Evolutionary conservation across 2,797 vertebrate genomes (phyloP).

Genomic region (Rhinatrema bivittatum): DNA sequence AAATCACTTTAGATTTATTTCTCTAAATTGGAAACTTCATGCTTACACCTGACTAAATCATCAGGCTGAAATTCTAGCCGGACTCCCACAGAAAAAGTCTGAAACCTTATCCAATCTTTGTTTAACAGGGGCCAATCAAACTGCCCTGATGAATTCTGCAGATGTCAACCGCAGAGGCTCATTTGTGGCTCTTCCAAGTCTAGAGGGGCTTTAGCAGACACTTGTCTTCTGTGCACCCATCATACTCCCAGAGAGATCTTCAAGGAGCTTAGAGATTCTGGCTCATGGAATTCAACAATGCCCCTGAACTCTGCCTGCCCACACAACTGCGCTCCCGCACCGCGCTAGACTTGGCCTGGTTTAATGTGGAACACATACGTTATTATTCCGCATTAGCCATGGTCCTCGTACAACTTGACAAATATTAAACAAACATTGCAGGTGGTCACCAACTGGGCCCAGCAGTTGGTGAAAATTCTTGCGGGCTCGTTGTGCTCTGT

Average conservation of each 20-base stretch:
- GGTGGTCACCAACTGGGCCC: constrained; percentile 36
- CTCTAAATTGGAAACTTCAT: constrained; percentile 99
- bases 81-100: constrained; percentile 88
- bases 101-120: constrained; percentile 95
- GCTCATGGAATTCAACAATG: not conserved
- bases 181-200: constrained; percentile 54
- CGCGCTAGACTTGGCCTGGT: not conserved
- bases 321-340: constrained; percentile 8
- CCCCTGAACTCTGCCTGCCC: too few relatives aligned
- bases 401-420: constrained; percentile 57
- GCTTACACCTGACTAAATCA: constrained; percentile 99
- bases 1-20: constrained; percentile 99
- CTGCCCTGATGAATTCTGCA: constrained; percentile 90
- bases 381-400: constrained; percentile 48
- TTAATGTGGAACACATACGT: constrained; percentile 44
- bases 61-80: constrained; percentile 93
- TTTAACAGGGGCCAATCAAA: constrained; percentile 80
- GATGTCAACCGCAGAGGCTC: constrained; percentile 71
- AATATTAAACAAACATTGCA: constrained; percentile 56
- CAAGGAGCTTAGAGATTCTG: constrained; percentile 2
- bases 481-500: not conserved
- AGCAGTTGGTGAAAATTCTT: constrained; percentile 13
- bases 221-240: constrained; percentile 45
- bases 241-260: constrained; percentile 18
- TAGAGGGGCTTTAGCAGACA: constrained; percentile 57